Percentiles rank a stretch among this genome's conserved stretches.
phyloP scores from a whole-genome alignment of 2,888 invertebrate species.

The Cordilura impudica region DNA sequence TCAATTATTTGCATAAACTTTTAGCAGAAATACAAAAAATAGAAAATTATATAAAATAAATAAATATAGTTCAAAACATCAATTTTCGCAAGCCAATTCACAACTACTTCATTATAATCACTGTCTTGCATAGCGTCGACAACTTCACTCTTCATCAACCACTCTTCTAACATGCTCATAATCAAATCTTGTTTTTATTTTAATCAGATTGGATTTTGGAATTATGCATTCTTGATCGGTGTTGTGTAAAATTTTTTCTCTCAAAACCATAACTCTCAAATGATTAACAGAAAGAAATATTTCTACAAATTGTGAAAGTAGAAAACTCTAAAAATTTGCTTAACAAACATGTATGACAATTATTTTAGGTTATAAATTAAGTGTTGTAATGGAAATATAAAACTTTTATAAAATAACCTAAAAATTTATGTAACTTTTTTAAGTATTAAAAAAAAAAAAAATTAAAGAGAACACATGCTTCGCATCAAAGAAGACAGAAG shows the following conservation, averaged over 20 bases:
- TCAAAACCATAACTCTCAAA: slow-evolving; percentile 64
- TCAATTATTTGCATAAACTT: too few relatives aligned
- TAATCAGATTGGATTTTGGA: slow-evolving; percentile 13
- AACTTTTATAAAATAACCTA: not conserved
- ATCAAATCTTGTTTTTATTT: not conserved
- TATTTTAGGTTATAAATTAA: slow-evolving; percentile 36
- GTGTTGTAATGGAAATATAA: slow-evolving; percentile 27
- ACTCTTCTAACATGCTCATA: not conserved
- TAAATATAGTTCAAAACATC: too few relatives aligned
- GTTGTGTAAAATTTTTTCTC: slow-evolving; percentile 64
- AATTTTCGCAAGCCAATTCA: too few relatives aligned
- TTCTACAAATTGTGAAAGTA: not conserved
- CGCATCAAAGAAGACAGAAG: slow-evolving; percentile 10
- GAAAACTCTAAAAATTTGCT: not conserved
- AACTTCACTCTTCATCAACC: not conserved
- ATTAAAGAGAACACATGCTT: slow-evolving; percentile 63
- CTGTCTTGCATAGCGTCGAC: not conserved
- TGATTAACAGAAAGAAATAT: slow-evolving; percentile 12
- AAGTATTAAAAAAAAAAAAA: slow-evolving; percentile 25
- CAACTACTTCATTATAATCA: too few relatives aligned
- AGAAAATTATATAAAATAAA: too few relatives aligned
- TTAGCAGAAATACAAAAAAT: too few relatives aligned
- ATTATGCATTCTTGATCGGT: slow-evolving; percentile 47
- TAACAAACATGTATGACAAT: slow-evolving; percentile 23
- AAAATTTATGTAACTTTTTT: slow-evolving; percentile 34